phyloP scores from a whole-genome alignment of 92 coral and sea anemone genomes.

The Parazoanthus swiftii region DNA sequence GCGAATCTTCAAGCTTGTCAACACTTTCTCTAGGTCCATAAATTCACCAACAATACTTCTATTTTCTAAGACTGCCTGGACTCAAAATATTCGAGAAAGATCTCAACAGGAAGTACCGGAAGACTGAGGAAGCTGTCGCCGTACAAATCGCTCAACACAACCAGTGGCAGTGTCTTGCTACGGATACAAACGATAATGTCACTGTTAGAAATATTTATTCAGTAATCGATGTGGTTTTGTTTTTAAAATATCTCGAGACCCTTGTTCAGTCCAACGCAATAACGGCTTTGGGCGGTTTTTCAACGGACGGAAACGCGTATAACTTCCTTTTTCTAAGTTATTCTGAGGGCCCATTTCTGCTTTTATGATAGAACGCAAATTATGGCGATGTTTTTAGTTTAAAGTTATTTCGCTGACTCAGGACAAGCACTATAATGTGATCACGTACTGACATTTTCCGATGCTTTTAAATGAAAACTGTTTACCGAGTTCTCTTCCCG shows the following conservation, averaged over 20 bases:
- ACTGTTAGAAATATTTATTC: slow-evolving; percentile 1
- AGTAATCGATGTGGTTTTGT: slow-evolving; percentile 13
- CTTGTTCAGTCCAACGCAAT: neutral
- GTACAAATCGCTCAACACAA: neutral
- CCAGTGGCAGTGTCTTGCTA: no score
- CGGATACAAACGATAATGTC: neutral
- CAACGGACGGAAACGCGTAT: neutral
- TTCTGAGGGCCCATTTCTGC: neutral
- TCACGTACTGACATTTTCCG: neutral
- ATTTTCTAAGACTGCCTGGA: neutral
- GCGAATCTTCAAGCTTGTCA: neutral
- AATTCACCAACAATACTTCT: neutral
- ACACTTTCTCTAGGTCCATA: neutral
- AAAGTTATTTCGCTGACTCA: neutral
- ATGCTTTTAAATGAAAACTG: neutral
- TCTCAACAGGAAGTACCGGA: neutral
- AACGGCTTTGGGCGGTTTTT: slow-evolving; percentile 32
- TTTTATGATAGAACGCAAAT: neutral
- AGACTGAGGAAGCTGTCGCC: neutral
- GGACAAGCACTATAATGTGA: no score
- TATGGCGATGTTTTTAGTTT: neutral
- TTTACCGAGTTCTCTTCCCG: neutral
- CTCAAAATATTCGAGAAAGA: neutral
- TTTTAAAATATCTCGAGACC: neutral
- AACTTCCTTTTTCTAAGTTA: slow-evolving; percentile 6